Evolutionary conservation across 1,140 invertebrate genomes (phyloP).

Genomic region (Formica selysi): DNA sequence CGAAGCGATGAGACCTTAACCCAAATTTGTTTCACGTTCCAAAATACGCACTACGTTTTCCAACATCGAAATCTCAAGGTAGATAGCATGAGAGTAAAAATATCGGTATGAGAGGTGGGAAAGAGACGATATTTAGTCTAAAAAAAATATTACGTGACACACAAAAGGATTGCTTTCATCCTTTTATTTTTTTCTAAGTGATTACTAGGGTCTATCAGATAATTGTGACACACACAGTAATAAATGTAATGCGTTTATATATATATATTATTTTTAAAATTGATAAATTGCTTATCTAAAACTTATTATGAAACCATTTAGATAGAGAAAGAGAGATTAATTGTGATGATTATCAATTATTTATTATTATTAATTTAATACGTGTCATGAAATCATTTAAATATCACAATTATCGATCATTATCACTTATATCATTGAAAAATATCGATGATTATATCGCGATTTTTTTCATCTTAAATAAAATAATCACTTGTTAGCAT

Average conservation of each 20-base stretch:
- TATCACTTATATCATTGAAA: slow-evolving; percentile 1
- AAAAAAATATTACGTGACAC: slow-evolving; percentile 15
- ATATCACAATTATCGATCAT: slow-evolving; percentile 25
- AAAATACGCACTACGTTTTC: slow-evolving; percentile 67
- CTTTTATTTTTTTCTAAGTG: not conserved
- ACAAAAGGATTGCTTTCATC: not conserved
- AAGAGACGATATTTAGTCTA: not conserved
- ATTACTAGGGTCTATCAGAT: not conserved
- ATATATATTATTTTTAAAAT: not conserved
- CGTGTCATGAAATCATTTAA: not conserved
- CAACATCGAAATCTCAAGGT: slow-evolving; percentile 35
- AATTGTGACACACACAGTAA: not conserved
- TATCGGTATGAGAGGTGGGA: not conserved
- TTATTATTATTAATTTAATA: slow-evolving; percentile 15
- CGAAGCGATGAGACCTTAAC: slow-evolving; percentile 74
- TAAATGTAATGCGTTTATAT: not conserved
- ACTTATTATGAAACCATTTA: slow-evolving; percentile 8
- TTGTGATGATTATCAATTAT: not conserved
- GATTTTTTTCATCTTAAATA: not conserved
- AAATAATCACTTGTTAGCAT: too few species aligned
- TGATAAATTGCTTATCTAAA: slow-evolving; percentile 2
- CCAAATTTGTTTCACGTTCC: slow-evolving; percentile 74
- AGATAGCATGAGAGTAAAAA: slow-evolving; percentile 23
- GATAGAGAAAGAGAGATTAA: not conserved
- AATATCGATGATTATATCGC: not conserved